A percentile compares a stretch with the other conserved stretches of the same genome.
These are phyloP conservation scores for Xiphophorus maculatus DNA, from an alignment of 2,113 vertebrate species.

Conservation along the genomic window DNA sequence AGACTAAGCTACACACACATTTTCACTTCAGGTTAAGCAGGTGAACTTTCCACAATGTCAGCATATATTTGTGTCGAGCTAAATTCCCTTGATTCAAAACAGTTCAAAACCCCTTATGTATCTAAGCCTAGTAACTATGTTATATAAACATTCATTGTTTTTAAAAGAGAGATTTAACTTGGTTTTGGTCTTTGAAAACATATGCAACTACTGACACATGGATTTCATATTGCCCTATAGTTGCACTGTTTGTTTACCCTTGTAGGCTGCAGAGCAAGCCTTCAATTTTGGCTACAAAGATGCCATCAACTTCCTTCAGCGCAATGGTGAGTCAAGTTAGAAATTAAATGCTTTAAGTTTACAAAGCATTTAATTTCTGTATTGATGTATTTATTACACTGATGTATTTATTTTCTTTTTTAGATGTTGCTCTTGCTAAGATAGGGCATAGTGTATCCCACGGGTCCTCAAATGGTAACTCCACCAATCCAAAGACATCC, in stretches of 20 bases:
- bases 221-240: neutral
- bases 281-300: slow-evolving; percentile 76
- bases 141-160: neutral
- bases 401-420: neutral
- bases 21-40: no score
- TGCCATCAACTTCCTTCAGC: slow-evolving; percentile 61
- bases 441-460: neutral
- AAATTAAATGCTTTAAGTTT: neutral
- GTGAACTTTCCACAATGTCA: no score
- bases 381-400: neutral
- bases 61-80: no score
- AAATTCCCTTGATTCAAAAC: no score
- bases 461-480: neutral
- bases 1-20: no score
- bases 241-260: neutral
- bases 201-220: neutral
- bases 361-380: neutral
- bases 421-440: slow-evolving; percentile 36
- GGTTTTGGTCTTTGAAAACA: neutral
- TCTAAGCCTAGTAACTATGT: no score
- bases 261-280: slow-evolving; percentile 69
- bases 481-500: neutral
- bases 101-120: no score
- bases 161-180: neutral
- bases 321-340: slow-evolving; percentile 51